Conservation (phyloP, 2,888 invertebrate species). For the Sthenelais limicola region DNA sequence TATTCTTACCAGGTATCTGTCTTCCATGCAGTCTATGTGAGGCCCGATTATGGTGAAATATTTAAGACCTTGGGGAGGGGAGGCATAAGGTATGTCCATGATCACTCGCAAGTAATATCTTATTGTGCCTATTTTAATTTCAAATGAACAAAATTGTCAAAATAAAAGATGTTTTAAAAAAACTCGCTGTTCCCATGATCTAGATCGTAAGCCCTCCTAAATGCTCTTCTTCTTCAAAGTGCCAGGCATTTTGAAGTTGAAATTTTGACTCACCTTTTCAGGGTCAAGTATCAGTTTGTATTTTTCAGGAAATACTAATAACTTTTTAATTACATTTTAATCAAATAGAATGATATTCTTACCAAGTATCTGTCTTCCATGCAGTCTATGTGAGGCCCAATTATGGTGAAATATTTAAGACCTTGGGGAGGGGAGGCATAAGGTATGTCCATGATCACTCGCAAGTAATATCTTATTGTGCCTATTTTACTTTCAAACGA, state of each 20-base stretch:
- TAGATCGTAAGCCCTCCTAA: too few species aligned
- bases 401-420: constrained; percentile 84
- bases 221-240: too few species aligned
- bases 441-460: constrained; percentile 80
- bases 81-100: constrained; percentile 84
- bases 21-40: constrained; percentile 86
- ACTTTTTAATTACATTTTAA: too few species aligned
- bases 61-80: constrained; percentile 85
- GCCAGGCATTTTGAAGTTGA: too few species aligned
- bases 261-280: too few species aligned
- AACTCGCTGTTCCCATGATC: too few species aligned
- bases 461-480: constrained; percentile 80
- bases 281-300: too few species aligned
- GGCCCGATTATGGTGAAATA: constrained; percentile 86
- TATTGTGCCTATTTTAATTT: constrained; percentile 82
- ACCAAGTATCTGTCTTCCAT: constrained; percentile 86
- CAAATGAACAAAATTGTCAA: constrained; percentile 87
- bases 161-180: too few species aligned
- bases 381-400: constrained; percentile 85
- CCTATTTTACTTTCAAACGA: constrained; percentile 84
- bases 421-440: constrained; percentile 85
- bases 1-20: constrained; percentile 80
- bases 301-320: too few species aligned
- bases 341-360: constrained; percentile 59
- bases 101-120: constrained; percentile 78